Conservation (phyloP, 2,113 vertebrate genomes). For the Odobenus rosmarus region DNA sequence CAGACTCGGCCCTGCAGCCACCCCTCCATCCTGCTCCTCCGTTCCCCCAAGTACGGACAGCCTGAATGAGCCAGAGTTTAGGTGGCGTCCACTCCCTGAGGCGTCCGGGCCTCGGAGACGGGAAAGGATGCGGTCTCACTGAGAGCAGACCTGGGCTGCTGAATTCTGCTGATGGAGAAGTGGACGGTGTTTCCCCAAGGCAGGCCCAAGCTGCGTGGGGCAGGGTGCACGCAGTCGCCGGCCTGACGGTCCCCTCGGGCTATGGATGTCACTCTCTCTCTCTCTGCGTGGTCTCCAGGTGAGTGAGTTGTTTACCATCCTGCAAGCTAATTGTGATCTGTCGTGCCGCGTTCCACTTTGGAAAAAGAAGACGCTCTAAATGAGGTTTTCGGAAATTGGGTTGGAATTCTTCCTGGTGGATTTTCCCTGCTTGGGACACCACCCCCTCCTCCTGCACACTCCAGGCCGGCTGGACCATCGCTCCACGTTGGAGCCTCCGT, state of each 20-base stretch:
- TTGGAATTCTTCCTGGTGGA: neutral
- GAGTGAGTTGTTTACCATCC: rapidly evolving
- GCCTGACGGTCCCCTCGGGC: neutral
- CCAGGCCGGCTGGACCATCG: rapidly evolving
- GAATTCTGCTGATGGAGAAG: rapidly evolving
- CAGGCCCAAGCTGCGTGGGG: rapidly evolving
- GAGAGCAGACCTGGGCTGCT: neutral
- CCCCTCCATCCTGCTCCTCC: no score
- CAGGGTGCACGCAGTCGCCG: rapidly evolving
- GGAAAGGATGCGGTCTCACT: neutral
- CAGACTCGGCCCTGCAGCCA: rapidly evolving
- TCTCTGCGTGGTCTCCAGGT: neutral
- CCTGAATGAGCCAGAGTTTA: rapidly evolving
- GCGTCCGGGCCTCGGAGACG: neutral
- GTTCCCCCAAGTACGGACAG: rapidly evolving
- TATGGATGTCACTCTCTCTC: rapidly evolving
- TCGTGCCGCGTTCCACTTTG: neutral
- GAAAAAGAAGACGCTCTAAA: neutral
- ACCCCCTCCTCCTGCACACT: rapidly evolving
- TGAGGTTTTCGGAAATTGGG: rapidly evolving
- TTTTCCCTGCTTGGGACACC: neutral
- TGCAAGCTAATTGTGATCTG: rapidly evolving
- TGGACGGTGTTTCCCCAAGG: rapidly evolving
- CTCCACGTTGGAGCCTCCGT: rapidly evolving
- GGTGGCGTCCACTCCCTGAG: neutral